These are phyloP conservation scores for Cataglyphis livida DNA, from an alignment of 2,888 invertebrate species.

Conservation along the genomic window DNA sequence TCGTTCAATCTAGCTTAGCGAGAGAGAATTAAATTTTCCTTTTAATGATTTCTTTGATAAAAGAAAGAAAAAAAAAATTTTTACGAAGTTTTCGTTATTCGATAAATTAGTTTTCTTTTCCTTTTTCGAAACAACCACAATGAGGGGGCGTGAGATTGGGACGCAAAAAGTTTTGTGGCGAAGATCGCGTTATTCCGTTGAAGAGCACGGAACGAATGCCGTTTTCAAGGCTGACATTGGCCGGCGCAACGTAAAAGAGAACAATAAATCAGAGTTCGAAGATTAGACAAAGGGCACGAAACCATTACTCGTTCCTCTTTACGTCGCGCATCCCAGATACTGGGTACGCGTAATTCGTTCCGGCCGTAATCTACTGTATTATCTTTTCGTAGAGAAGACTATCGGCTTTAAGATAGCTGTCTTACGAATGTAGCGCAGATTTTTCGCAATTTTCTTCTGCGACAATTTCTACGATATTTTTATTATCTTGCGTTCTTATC, in stretches of 20 bases:
- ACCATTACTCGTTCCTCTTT: neutral
- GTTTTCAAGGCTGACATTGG: conserved; percentile 31
- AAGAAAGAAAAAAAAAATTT: neutral
- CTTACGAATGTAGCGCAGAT: neutral
- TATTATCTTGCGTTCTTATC: neutral
- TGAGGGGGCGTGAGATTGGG: neutral
- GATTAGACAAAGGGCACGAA: conserved; percentile 17
- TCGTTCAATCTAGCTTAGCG: conserved; percentile 3
- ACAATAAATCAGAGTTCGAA: conserved; percentile 27
- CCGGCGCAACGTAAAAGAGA: conserved; percentile 13
- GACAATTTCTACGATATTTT: neutral
- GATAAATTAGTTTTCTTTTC: neutral
- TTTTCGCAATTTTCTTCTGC: conserved; percentile 1
- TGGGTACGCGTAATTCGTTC: neutral
- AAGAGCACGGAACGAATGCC: neutral
- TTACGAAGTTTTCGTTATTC: neutral
- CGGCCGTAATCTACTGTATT: conserved; percentile 18
- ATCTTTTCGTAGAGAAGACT: conserved; percentile 12
- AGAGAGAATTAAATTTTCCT: conserved; percentile 5
- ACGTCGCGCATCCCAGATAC: neutral
- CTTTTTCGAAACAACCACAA: neutral
- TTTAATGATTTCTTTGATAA: neutral
- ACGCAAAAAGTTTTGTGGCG: neutral
- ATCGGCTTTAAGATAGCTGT: conserved; percentile 30
- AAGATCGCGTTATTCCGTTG: conserved; percentile 1